Evolutionary conservation across 2,797 vertebrate species (phyloP).

Genomic region (Brotula barbata): DNA sequence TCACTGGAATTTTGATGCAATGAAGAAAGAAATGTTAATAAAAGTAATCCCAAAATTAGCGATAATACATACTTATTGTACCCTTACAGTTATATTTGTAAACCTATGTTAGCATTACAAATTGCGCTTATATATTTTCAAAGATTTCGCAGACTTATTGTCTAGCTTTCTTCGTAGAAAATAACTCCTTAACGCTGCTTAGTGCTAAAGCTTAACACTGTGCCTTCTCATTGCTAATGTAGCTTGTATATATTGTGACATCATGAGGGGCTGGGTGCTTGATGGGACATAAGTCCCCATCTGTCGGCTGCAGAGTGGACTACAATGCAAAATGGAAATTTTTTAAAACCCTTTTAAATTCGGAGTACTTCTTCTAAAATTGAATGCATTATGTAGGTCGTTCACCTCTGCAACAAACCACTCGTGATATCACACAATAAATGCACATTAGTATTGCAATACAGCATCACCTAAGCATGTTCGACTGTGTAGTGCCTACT

Average conservation of each 20-base stretch:
- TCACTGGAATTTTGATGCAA: not conserved
- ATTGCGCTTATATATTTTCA: slow-evolving; percentile 21
- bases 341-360: too few relatives aligned
- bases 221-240: slow-evolving; percentile 42
- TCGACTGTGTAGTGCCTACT: too few relatives aligned
- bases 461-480: too few relatives aligned
- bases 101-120: slow-evolving; percentile 10
- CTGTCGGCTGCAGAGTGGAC: too few relatives aligned
- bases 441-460: too few relatives aligned
- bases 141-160: slow-evolving; percentile 5
- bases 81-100: not conserved
- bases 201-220: slow-evolving; percentile 5
- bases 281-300: too few relatives aligned
- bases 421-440: too few relatives aligned
- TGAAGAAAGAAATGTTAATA: not conserved
- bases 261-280: too few relatives aligned
- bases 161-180: slow-evolving; percentile 9
- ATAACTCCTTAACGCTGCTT: slow-evolving; percentile 16
- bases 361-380: too few relatives aligned
- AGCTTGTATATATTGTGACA: not conserved
- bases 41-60: slow-evolving; percentile 4
- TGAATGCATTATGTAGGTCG: too few relatives aligned
- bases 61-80: not conserved
- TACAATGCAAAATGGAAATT: too few relatives aligned
- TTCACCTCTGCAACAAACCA: too few relatives aligned